Base-by-base conservation (phyloP, 2,113 vertebrate genomes). In the Sula dactylatra region DNA sequence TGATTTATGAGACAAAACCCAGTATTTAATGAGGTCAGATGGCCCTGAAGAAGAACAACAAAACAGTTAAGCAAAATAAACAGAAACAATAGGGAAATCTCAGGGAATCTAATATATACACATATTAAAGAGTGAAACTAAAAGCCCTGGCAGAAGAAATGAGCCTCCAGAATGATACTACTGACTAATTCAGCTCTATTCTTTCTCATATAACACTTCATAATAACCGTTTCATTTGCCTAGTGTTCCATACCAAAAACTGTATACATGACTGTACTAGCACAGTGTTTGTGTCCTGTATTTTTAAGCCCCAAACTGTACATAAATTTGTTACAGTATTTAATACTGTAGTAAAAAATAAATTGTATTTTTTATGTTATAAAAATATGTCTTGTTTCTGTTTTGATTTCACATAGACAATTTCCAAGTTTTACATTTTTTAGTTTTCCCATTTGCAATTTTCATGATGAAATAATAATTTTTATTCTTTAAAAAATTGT, bases 1-100 rank as follows among this genome's bases (percentile, higher is more conserved):
- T 72, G 81, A 95, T 85, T 94, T 94, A 94, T 59, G 81, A 59
- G 70, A 93, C 34, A 85, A 42, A 92, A 83, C 65, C 59, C 56
- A 76, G 45, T 49, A 87, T 91, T 94, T 89, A 91, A 94, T 73
- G 40, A 94, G 83, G 50, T 96, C 91, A 87, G 73, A 65, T 47
- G 66, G 65, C 40, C 40, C 52, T 62, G 47, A 82, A 82, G 82
- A 94, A 89, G 16, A 73, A 18, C 29, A 93, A 77, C 44, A 82
- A n/a, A 36, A 76, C 34, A 70, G 38, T 54, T 71, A 91, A 89
- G 17, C 34, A 94, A 87, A 93, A 80, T 82, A 89, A 93, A 52
- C 62, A 89, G 49, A 94, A 96, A 72, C 20, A 76, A 87, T 54
- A 42, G 12, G 22, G 40, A 93, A 91, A 80, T 70, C 8, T 72